phyloP scores from a whole-genome alignment of 1,140 invertebrate species.

The Tetramorium simillimum region DNA sequence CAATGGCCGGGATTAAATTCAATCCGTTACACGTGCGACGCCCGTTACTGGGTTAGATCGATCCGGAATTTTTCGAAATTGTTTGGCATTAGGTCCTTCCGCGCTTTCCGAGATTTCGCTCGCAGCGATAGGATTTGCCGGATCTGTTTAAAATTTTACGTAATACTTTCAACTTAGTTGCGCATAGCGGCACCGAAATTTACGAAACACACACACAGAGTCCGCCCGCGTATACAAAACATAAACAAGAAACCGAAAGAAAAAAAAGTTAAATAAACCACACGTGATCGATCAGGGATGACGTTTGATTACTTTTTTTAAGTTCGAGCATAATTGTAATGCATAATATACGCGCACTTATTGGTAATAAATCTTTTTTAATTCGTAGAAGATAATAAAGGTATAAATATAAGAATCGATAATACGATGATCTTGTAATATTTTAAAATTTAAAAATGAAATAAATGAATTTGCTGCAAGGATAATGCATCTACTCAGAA shows the following conservation, averaged over 20 bases:
- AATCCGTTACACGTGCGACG: constrained; percentile 73
- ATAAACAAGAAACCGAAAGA: background rate
- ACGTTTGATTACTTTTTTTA: background rate
- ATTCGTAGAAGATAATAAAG: background rate
- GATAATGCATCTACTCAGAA: constrained; percentile 49
- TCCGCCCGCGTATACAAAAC: background rate
- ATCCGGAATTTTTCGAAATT: constrained; percentile 69
- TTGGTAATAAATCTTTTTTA: constrained; percentile 22
- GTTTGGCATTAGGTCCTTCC: constrained; percentile 65
- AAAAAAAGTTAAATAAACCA: constrained; percentile 29
- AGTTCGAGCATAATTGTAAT: background rate
- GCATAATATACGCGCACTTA: background rate
- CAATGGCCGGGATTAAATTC: constrained; percentile 72
- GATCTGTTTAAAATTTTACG: constrained; percentile 54
- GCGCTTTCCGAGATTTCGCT: constrained; percentile 28
- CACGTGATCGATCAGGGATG: background rate
- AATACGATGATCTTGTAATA: constrained; percentile 3
- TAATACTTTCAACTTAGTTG: constrained; percentile 45
- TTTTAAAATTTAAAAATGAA: constrained; percentile 39
- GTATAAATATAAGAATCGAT: background rate
- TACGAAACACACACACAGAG: background rate
- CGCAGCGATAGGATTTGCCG: constrained; percentile 34
- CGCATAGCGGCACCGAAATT: constrained; percentile 22
- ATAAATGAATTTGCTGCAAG: constrained; percentile 16
- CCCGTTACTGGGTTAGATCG: constrained; percentile 68